Percentiles rank a stretch among this genome's conserved stretches.
Evolutionary conservation across 2,113 vertebrate genomes (phyloP).

Genomic region (Scortum barcoo): DNA sequence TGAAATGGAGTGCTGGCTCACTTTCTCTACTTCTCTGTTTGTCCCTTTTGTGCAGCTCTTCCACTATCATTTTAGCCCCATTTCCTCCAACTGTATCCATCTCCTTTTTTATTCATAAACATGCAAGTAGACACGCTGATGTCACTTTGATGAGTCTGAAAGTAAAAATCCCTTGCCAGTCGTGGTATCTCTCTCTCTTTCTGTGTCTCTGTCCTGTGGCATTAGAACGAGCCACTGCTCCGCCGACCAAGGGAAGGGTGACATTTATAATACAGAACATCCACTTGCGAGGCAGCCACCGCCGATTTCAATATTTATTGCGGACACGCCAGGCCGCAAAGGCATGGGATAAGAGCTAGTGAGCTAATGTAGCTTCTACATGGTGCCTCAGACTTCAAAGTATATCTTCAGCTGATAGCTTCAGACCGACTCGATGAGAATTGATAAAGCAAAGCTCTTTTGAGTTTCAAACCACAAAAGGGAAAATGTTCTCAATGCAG

Average conservation of each 20-base stretch:
- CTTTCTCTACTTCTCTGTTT: not conserved
- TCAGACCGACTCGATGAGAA: constrained; percentile 60
- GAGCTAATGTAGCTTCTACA: constrained; percentile 63
- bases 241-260: constrained; percentile 25
- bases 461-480: constrained; percentile 49
- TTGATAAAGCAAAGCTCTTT: constrained; percentile 60
- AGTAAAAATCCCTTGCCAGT: constrained; percentile 31
- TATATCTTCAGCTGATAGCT: constrained; percentile 54
- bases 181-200: constrained; percentile 17
- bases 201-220: constrained; percentile 32
- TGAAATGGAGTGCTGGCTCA: not conserved
- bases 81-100: not conserved
- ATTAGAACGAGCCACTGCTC: constrained; percentile 48
- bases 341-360: constrained; percentile 31
- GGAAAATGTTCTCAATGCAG: constrained; percentile 27
- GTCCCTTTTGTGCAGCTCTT: not conserved
- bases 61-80: constrained; percentile 5
- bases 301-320: constrained; percentile 71
- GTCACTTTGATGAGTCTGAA: constrained; percentile 53
- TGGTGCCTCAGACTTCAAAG: constrained; percentile 61
- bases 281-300: constrained; percentile 49
- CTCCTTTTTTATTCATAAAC: constrained; percentile 40
- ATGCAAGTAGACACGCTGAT: constrained; percentile 37
- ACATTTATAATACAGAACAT: constrained; percentile 74
- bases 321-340: constrained; percentile 46